phyloP scores from a whole-genome alignment of 2,797 vertebrate species.

The Myotis planiceps region DNA sequence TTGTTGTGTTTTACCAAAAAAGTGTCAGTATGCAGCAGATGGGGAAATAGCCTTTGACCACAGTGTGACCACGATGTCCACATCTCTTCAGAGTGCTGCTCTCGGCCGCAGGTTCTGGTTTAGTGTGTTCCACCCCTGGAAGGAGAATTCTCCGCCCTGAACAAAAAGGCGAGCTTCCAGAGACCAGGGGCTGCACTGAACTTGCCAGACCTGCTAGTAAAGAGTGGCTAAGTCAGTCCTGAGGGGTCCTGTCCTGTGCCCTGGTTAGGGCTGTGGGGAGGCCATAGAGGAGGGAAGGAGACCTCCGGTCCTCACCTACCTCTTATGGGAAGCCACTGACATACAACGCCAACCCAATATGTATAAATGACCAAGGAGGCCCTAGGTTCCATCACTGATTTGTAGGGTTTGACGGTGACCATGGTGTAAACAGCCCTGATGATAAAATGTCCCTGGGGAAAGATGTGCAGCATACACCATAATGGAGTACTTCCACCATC shows the following conservation, averaged over 20 bases:
- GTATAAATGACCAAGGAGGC: background rate
- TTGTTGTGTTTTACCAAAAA: background rate
- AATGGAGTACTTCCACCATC: fast-evolving
- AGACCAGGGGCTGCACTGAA: background rate
- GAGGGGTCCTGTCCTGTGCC: background rate
- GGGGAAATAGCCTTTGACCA: background rate
- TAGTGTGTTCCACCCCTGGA: fast-evolving
- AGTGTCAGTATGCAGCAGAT: background rate
- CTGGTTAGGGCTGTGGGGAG: background rate
- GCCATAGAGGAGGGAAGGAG: background rate
- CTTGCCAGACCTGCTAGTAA: background rate
- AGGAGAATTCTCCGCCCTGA: background rate
- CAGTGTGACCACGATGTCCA: too few species aligned
- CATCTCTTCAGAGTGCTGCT: too few species aligned
- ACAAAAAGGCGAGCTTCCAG: background rate
- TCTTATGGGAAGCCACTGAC: background rate
- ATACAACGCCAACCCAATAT: background rate
- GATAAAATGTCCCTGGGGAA: fast-evolving
- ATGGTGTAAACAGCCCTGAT: background rate
- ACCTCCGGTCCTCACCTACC: background rate
- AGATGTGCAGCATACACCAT: fast-evolving
- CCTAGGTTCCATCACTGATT: background rate
- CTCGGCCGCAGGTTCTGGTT: background rate
- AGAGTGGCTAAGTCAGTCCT: background rate
- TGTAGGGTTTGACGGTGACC: background rate